A percentile compares a stretch with the other conserved stretches of the same genome.
phyloP scores from a whole-genome alignment of 2,113 vertebrate species.

The Mormyrus iriodes region DNA sequence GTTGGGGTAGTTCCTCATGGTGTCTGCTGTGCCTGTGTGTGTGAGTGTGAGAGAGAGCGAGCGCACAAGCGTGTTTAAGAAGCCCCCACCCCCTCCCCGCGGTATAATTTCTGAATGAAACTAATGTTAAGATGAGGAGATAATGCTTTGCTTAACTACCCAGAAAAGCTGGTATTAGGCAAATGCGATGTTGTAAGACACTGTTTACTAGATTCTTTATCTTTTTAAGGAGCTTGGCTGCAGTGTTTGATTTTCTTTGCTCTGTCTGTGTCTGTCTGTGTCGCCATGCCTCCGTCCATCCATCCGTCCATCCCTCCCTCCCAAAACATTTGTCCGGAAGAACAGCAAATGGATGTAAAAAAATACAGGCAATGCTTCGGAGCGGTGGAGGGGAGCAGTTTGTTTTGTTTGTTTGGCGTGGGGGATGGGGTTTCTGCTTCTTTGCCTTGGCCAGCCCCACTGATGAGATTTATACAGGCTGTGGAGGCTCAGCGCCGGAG shows the following conservation, averaged over 20 bases:
- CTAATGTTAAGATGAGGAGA: constrained; percentile 6
- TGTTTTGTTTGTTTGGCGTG: not conserved
- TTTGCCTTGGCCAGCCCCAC: not conserved
- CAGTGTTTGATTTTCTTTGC: not conserved
- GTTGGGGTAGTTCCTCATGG: not conserved
- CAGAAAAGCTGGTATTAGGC: not conserved
- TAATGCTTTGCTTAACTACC: constrained; percentile 6
- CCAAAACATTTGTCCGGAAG: not conserved
- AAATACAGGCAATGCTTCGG: not conserved
- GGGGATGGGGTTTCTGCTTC: not conserved
- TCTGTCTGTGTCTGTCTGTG: not conserved
- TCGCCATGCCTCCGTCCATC: not conserved
- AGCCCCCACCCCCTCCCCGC: not conserved
- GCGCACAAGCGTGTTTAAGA: too few relatives aligned
- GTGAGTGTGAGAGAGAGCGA: not conserved
- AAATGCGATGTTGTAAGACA: not conserved
- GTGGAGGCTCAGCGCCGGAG: not conserved
- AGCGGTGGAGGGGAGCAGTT: not conserved
- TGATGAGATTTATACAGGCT: not conserved
- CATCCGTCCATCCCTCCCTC: not conserved
- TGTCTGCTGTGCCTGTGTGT: not conserved
- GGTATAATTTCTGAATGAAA: constrained; percentile 6
- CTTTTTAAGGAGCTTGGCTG: constrained; percentile 3
- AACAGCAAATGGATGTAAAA: not conserved
- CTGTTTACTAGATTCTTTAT: not conserved